A percentile compares a stretch with the other conserved stretches of the same genome.
phyloP scores from a whole-genome alignment of 2,113 vertebrate genomes.

The Ivindomyrus marchei region DNA sequence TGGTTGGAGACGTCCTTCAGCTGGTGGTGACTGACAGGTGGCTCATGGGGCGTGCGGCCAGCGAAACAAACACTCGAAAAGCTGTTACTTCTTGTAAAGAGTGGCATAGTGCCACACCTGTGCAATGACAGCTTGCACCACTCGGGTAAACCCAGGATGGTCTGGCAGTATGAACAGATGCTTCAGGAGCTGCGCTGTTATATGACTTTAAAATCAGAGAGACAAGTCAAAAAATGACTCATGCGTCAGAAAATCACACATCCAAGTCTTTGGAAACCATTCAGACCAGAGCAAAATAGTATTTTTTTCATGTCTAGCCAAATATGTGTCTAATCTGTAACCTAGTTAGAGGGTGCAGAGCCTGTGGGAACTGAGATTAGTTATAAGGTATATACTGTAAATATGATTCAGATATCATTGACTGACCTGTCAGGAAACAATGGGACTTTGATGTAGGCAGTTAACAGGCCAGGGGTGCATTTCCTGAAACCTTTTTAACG shows the following conservation, averaged over 20 bases:
- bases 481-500: too few relatives aligned
- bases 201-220: not conserved
- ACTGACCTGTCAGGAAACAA: conserved; percentile 24
- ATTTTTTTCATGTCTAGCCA: not conserved
- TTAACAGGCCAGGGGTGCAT: not conserved
- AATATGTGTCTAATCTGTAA: not conserved
- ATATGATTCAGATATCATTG: not conserved
- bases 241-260: not conserved
- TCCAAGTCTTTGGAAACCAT: not conserved
- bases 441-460: not conserved
- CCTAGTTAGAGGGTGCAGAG: not conserved
- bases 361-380: not conserved
- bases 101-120: not conserved
- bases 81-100: not conserved
- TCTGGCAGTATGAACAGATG: not conserved
- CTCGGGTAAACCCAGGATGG: not conserved
- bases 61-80: not conserved
- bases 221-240: not conserved
- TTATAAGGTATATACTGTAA: not conserved
- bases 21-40: not conserved
- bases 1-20: not conserved
- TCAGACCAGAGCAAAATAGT: not conserved
- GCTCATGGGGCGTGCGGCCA: not conserved
- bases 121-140: not conserved
- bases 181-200: not conserved